phyloP scores from a whole-genome alignment of 2,888 invertebrate species.

The Oscheius myriophilus region DNA sequence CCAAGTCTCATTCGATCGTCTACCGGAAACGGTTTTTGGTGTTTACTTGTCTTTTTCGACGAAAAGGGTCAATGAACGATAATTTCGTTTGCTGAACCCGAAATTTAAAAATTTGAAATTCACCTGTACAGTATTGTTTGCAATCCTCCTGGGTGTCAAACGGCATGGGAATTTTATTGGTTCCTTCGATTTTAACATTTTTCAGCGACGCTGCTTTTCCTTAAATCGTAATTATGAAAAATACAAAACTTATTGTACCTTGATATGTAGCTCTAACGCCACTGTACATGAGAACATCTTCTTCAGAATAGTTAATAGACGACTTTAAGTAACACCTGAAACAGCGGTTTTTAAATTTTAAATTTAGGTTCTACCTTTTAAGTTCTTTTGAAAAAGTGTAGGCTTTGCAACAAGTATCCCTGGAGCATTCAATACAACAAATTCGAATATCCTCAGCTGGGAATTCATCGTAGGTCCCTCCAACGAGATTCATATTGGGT shows the following conservation, averaged over 20 bases:
- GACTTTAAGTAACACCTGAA: constrained; percentile 62
- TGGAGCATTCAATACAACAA: constrained; percentile 51
- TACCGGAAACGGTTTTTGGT: constrained; percentile 26
- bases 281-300: constrained; percentile 53
- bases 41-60: constrained; percentile 13
- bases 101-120: not conserved
- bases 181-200: constrained; percentile 62
- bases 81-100: not conserved
- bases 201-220: constrained; percentile 49
- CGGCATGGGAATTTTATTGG: constrained; percentile 45
- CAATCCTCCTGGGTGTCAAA: constrained; percentile 62
- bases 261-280: constrained; percentile 61
- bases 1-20: not conserved
- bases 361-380: constrained; percentile 32
- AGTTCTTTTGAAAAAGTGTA: constrained; percentile 49
- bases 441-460: constrained; percentile 50
- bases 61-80: constrained; percentile 18
- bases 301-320: constrained; percentile 63
- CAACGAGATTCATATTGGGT: constrained; percentile 58
- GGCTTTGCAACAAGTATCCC: constrained; percentile 59
- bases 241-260: constrained; percentile 6
- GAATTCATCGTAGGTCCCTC: constrained; percentile 66
- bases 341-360: not conserved
- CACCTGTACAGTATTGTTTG: constrained; percentile 63
- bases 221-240: not conserved